Evolutionary conservation across 2,113 vertebrate species (phyloP).

Genomic region (Henicopernis longicauda): DNA sequence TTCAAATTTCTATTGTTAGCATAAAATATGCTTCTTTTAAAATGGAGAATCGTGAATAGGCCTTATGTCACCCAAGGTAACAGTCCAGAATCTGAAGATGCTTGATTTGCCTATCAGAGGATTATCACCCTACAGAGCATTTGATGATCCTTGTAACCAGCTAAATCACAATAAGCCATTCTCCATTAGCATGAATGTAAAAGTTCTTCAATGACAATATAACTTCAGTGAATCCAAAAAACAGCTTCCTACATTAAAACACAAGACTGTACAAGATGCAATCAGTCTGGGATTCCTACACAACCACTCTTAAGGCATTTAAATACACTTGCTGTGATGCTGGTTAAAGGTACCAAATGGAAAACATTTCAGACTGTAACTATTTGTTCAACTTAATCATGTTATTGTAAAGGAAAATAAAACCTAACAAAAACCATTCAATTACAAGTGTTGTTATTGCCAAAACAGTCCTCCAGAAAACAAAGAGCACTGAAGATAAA

Average conservation of each 20-base stretch:
- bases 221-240: background rate
- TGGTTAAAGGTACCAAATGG: background rate
- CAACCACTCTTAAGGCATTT: background rate
- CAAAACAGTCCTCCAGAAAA: background rate
- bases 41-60: background rate
- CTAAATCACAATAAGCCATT: background rate
- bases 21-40: background rate
- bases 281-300: background rate
- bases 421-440: background rate
- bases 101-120: background rate
- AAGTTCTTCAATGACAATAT: background rate
- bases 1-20: background rate
- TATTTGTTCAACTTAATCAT: background rate
- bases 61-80: background rate
- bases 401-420: background rate
- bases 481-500: background rate
- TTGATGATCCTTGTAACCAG: background rate
- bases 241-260: background rate
- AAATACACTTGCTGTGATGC: background rate
- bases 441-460: background rate
- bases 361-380: background rate
- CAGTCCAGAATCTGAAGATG: background rate
- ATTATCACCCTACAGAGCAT: background rate
- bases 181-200: background rate
- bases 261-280: background rate